These are phyloP conservation scores for Gila orcuttii DNA, from an alignment of 2,113 vertebrate species.

Conservation along the genomic window DNA sequence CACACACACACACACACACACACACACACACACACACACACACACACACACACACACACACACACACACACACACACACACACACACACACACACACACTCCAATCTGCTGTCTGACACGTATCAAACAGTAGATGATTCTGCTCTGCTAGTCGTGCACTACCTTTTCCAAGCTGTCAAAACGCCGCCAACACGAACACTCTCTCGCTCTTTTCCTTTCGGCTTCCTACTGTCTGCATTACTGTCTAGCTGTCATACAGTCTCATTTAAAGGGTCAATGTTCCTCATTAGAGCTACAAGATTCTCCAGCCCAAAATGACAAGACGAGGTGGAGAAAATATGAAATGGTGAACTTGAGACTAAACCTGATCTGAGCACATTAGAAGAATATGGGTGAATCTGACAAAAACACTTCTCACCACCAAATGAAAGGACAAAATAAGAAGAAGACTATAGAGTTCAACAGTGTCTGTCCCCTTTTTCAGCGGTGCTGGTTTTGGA, in stretches of 20 bases:
- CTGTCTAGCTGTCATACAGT: conserved; percentile 44
- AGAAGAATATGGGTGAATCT: not conserved
- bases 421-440: not conserved
- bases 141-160: not conserved
- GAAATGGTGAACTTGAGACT: conserved; percentile 32
- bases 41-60: not conserved
- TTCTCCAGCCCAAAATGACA: conserved; percentile 45
- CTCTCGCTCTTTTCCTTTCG: not conserved
- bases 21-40: not conserved
- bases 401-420: not conserved
- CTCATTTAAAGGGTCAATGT: conserved; percentile 45
- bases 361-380: not conserved
- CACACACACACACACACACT: not conserved
- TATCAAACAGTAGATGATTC: conserved; percentile 4
- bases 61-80: not conserved
- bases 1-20: not conserved
- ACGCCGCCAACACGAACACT: conserved; percentile 31
- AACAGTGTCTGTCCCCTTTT: no score
- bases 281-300: conserved; percentile 44
- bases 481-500: no score
- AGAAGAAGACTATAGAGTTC: not conserved
- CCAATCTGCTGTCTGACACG: conserved; percentile 19
- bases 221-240: not conserved
- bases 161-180: conserved; percentile 23
- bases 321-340: conserved; percentile 24